phyloP scores from a whole-genome alignment of 2,113 vertebrate genomes.

The Otis tarda region DNA sequence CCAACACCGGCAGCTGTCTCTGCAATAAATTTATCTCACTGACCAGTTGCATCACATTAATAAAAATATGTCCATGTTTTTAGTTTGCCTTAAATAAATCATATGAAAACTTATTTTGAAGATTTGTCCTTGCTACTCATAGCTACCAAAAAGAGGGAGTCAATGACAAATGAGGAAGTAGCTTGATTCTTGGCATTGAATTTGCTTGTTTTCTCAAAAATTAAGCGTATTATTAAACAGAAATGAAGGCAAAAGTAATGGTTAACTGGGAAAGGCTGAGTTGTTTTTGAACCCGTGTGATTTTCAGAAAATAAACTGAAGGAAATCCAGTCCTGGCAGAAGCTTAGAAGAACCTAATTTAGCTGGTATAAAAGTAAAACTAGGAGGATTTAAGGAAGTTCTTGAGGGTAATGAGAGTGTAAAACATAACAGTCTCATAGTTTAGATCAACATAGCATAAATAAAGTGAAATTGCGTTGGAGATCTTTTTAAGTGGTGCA shows the following conservation, averaged over 20 bases:
- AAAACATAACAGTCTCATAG: background rate
- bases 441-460: background rate
- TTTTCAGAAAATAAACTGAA: constrained; percentile 49
- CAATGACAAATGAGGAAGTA: background rate
- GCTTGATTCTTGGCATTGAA: background rate
- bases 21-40: background rate
- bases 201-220: constrained; percentile 34
- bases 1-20: background rate
- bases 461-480: background rate
- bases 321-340: constrained; percentile 45
- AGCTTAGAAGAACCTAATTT: constrained; percentile 17
- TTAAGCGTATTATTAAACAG: background rate
- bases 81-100: background rate
- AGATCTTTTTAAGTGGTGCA: background rate
- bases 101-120: background rate
- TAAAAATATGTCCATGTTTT: background rate
- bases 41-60: background rate
- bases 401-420: background rate
- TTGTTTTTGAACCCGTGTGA: constrained; percentile 12
- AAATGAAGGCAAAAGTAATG: background rate
- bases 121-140: background rate
- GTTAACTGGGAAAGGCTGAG: constrained; percentile 6
- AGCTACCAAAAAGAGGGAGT: background rate
- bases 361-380: constrained; percentile 16
- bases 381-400: background rate